Evolutionary conservation across 2,888 invertebrate species (phyloP), one percentile per base, ranked within the genome.

Genomic region (Orthosia gothica): DNA sequence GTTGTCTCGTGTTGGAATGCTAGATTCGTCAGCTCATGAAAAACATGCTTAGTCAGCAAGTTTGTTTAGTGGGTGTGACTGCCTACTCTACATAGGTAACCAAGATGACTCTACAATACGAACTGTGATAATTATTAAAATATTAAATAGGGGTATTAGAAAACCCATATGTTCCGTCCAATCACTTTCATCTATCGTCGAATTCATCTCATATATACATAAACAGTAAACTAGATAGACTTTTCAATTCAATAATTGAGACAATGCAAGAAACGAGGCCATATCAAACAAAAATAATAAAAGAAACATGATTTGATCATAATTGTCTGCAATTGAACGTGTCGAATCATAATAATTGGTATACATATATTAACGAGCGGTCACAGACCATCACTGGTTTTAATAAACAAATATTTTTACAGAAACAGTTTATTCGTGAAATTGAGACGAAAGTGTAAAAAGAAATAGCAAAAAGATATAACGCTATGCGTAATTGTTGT

Each of bases 291-390:
- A 79, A 81, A 78, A 47, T n/a, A 73, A 69, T 47, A 67, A 76
- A 70, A 78, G 47, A 50, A 67, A 71, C 63, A 74, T 76, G 74
- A 82, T 71, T 83, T 68, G 61, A 70, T 59, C 16, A 62, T 81
- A 81, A 81, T 83, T 79, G 70, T 64, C 54, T 23, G 73, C 63
- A 81, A 74, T 79, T 74, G 79, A 81, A 61, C 76, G 79, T 70
- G 26, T 54, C 79, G 70, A 83, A 83, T 76, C 49, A 20, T 79
- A 83, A 26, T 79, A 83, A 85, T 85, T 79, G 79, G 65, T 63
- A 70, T 77, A 76, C 72, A 76, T 77, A 76, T 74, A 76, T 83
- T 82, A 73, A 76, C 65, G 61, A 81, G 57, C 63, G 64, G 45
- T 77, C 71, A 54, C 79, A 71, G 58, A 20, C 49, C 49, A 73